Evolutionary conservation across 1,140 invertebrate species (phyloP).

Genomic region (Nasonia vitripennis): DNA sequence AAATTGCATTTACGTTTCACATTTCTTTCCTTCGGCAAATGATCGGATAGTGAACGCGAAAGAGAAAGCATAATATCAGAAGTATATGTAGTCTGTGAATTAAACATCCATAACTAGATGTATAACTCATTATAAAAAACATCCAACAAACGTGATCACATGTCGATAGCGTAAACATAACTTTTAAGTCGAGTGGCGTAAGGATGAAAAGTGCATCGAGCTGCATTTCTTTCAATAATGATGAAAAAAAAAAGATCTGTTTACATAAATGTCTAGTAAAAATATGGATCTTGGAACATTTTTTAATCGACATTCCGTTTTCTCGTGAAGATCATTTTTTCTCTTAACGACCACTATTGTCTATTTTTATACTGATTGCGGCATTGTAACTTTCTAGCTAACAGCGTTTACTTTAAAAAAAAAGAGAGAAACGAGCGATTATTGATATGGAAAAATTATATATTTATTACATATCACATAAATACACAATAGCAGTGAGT

Average conservation of each 20-base stretch:
- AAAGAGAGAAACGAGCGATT: not conserved
- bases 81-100: not conserved
- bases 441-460: not conserved
- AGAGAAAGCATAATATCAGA: not conserved
- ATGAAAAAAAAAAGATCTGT: constrained; percentile 5
- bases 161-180: not conserved
- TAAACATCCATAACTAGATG: not conserved
- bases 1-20: not conserved
- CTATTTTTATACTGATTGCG: constrained; percentile 42
- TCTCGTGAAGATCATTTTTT: constrained; percentile 28
- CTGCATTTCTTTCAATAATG: not conserved
- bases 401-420: not conserved
- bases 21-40: not conserved
- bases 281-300: constrained; percentile 4
- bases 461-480: constrained; percentile 18
- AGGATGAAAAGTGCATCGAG: not conserved
- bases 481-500: constrained; percentile 1
- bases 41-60: not conserved
- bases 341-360: constrained; percentile 9
- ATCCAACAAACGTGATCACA: no score
- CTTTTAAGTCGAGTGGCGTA: not conserved
- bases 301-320: constrained; percentile 22
- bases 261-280: not conserved
- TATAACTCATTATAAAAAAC: not conserved
- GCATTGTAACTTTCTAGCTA: constrained; percentile 11